phyloP scores from a whole-genome alignment of 2,888 invertebrate genomes.

The Xylota sylvarum region DNA sequence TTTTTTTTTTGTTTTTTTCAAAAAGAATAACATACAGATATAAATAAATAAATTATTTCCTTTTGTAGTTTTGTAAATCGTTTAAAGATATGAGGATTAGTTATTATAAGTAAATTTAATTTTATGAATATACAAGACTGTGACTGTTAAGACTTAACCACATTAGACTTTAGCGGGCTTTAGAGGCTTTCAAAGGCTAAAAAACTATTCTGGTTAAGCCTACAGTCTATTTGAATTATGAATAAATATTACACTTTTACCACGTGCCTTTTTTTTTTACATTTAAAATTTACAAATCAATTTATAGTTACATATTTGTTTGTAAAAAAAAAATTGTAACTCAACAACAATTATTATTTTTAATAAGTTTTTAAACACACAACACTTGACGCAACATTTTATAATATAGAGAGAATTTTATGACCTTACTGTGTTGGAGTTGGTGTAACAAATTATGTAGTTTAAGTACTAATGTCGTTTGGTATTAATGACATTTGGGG shows the following conservation, averaged over 20 bases:
- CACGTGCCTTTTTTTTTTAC: background rate
- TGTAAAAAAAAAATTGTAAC: background rate
- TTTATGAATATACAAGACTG: background rate
- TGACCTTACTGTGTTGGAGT: background rate
- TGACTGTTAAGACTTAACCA: too few species aligned
- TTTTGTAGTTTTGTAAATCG: background rate
- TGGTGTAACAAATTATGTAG: background rate
- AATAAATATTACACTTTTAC: background rate
- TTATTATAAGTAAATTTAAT: background rate
- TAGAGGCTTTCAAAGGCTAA: too few species aligned
- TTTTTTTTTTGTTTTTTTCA: background rate
- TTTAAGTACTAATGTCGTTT: too few species aligned
- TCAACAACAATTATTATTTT: background rate
- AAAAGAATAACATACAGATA: background rate
- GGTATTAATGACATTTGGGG: too few species aligned
- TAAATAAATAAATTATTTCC: background rate
- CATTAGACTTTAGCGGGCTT: too few species aligned
- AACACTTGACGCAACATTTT: background rate
- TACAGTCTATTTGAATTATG: background rate
- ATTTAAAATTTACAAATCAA: background rate
- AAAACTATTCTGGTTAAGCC: too few species aligned
- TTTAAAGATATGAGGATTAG: background rate
- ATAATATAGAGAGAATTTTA: background rate
- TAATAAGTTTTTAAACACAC: slow-evolving; percentile 6
- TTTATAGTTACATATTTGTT: background rate